These are phyloP conservation scores for Drosophila stalkeri DNA, from an alignment of 2,888 invertebrate genomes.

Conservation along the genomic window DNA sequence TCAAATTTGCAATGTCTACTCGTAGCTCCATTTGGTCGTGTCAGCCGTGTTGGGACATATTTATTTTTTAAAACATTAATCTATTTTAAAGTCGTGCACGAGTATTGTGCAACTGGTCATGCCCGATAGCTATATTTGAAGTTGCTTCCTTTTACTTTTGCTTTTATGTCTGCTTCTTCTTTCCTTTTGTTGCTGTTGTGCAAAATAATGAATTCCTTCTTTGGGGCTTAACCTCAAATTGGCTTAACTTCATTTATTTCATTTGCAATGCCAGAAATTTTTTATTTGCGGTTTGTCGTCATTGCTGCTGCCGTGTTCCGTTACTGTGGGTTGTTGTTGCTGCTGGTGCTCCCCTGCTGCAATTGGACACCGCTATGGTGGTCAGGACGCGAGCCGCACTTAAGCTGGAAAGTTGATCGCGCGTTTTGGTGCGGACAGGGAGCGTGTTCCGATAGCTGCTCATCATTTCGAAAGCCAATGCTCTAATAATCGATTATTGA, in stretches of 20 bases:
- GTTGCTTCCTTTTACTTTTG: constrained; percentile 1
- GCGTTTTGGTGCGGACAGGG: neutral
- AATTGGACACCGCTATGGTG: constrained; percentile 42
- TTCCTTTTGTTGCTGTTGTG: constrained; percentile 24
- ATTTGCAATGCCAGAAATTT: constrained; percentile 67
- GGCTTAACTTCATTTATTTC: constrained; percentile 78
- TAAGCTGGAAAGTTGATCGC: constrained; percentile 37
- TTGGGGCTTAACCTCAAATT: constrained; percentile 75
- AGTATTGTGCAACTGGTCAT: neutral
- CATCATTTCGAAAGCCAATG: neutral
- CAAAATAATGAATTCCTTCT: constrained; percentile 72
- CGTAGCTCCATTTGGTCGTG: too few relatives aligned
- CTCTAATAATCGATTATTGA: too few relatives aligned
- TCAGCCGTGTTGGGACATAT: neutral
- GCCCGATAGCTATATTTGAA: neutral
- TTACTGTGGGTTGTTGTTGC: neutral
- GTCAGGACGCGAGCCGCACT: constrained; percentile 50
- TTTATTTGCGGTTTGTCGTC: constrained; percentile 62
- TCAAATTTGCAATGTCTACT: neutral
- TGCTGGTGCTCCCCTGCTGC: constrained; percentile 11
- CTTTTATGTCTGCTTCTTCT: constrained; percentile 7
- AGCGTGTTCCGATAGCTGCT: constrained; percentile 21
- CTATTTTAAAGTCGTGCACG: neutral
- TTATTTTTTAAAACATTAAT: neutral
- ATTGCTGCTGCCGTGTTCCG: neutral